Percentiles rank a stretch among this genome's conserved stretches.
Evolutionary conservation across 2,888 invertebrate species (phyloP).

Genomic region (Spicauda simplicius): DNA sequence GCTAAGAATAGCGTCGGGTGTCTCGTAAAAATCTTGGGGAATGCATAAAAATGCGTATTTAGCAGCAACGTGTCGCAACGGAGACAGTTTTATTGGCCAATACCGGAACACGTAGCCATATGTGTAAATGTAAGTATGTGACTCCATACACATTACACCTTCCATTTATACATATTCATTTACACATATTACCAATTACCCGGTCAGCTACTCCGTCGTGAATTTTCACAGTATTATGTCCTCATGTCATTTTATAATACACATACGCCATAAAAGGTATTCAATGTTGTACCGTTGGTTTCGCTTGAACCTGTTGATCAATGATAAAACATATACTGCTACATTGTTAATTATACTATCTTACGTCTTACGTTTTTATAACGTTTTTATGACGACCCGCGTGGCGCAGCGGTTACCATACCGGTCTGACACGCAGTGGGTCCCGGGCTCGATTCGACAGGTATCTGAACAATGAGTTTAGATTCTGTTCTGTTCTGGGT

Average conservation of each 20-base stretch:
- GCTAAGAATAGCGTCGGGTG: conserved; percentile 59
- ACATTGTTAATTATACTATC: too few species aligned
- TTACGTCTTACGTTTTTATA: too few species aligned
- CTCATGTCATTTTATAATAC: conserved; percentile 17
- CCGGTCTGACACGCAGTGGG: too few species aligned
- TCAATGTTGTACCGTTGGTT: conserved; percentile 13
- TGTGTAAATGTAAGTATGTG: conserved; percentile 3
- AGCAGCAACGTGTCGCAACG: conserved; percentile 61
- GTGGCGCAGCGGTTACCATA: too few species aligned
- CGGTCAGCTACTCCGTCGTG: conserved; percentile 28
- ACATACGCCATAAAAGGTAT: conserved; percentile 10
- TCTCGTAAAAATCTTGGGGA: conserved; percentile 57
- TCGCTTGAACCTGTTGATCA: conserved; percentile 11
- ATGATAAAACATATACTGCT: background rate
- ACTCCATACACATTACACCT: conserved; percentile 2
- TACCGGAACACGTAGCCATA: conserved; percentile 59
- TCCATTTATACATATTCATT: conserved; percentile 31
- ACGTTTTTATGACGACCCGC: too few species aligned
- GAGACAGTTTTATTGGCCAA: conserved; percentile 68
- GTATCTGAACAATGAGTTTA: too few species aligned
- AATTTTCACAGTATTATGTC: conserved; percentile 28
- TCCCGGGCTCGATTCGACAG: too few species aligned
- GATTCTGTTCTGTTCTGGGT: too few species aligned
- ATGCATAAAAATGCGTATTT: conserved; percentile 58
- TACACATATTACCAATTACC: conserved; percentile 36